These are phyloP conservation scores for Lordiphosa fenestrarum DNA, from an alignment of 2,888 invertebrate species.

Conservation along the genomic window DNA sequence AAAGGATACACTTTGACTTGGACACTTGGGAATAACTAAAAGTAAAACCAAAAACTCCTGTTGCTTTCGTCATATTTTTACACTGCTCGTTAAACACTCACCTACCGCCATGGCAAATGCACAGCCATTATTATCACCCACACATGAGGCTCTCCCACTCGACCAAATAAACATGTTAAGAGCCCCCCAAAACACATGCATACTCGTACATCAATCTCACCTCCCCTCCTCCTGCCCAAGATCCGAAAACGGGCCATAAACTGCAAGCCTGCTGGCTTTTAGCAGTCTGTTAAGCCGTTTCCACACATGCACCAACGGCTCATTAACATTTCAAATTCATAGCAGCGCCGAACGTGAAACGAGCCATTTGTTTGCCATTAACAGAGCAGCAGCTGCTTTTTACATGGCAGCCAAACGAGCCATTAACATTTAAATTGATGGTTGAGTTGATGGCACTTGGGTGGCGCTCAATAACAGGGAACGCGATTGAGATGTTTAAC, in stretches of 20 bases:
- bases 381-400: slow-evolving; percentile 43
- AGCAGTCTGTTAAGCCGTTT: slow-evolving; percentile 55
- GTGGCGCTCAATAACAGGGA: slow-evolving; percentile 19
- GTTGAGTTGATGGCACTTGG: slow-evolving; percentile 37
- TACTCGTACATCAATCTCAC: slow-evolving; percentile 6
- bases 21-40: too few species aligned
- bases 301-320: slow-evolving; percentile 53
- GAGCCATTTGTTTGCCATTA: slow-evolving; percentile 64
- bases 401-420: slow-evolving; percentile 55
- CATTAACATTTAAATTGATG: slow-evolving; percentile 71
- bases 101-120: not conserved
- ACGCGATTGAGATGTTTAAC: slow-evolving; percentile 15
- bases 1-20: too few species aligned
- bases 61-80: too few species aligned
- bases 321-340: slow-evolving; percentile 68
- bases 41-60: too few species aligned
- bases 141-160: slow-evolving; percentile 12
- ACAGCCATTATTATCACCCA: slow-evolving; percentile 5
- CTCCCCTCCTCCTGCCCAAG: not conserved
- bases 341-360: slow-evolving; percentile 61
- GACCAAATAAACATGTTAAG: slow-evolving; percentile 1
- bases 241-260: slow-evolving; percentile 39
- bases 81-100: too few species aligned
- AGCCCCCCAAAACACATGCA: slow-evolving; percentile 1
- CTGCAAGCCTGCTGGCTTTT: slow-evolving; percentile 59